A percentile compares a stretch with the other conserved stretches of the same genome.
These are phyloP conservation scores for Drosophila paucipuncta DNA, from an alignment of 2,888 invertebrate genomes.

Conservation along the genomic window DNA sequence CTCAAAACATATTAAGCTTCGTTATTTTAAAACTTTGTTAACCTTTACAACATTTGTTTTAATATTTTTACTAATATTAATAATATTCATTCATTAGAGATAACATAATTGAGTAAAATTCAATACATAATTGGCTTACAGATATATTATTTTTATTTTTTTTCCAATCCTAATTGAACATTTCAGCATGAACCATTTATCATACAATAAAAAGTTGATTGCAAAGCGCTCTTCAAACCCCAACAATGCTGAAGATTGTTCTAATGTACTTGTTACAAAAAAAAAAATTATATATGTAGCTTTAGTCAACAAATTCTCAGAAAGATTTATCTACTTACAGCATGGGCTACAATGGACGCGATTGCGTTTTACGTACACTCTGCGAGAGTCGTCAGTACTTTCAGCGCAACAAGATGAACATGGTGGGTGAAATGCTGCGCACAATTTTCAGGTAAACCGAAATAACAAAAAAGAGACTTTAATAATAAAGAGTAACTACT, in stretches of 20 bases:
- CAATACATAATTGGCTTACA: too few species aligned
- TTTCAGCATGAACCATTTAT: neutral
- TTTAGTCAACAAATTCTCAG: neutral
- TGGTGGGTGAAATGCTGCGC: constrained; percentile 90
- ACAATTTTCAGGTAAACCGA: constrained; percentile 89
- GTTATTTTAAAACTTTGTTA: neutral
- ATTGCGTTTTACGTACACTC: constrained; percentile 90
- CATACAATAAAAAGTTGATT: neutral
- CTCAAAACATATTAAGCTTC: neutral
- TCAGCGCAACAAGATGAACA: constrained; percentile 88
- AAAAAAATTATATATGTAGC: neutral
- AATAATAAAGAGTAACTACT: neutral
- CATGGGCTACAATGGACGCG: constrained; percentile 91
- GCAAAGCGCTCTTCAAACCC: neutral
- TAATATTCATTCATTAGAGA: neutral
- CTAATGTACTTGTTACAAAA: neutral
- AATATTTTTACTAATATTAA: neutral
- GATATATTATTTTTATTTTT: neutral
- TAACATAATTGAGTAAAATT: too few species aligned
- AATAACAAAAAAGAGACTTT: neutral
- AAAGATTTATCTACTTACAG: constrained; percentile 84
- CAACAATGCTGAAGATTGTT: neutral
- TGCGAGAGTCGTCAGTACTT: constrained; percentile 91
- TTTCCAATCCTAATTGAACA: neutral
- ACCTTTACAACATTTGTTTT: neutral